These are phyloP conservation scores for Eubasilissa regina DNA, from an alignment of 1,140 invertebrate genomes.

Conservation along the genomic window DNA sequence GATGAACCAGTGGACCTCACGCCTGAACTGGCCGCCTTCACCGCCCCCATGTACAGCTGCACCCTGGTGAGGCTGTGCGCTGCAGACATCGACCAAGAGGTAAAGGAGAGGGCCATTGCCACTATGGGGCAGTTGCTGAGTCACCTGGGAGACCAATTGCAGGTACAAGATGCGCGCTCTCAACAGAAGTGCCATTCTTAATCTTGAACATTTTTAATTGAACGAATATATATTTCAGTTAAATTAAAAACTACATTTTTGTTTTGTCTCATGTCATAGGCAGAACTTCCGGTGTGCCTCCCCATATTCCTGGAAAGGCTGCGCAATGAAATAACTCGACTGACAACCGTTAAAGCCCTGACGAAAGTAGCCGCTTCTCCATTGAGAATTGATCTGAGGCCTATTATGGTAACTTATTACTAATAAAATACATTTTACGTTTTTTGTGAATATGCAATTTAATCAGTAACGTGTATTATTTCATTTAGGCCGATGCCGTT, in stretches of 20 bases:
- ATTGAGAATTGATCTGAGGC: conserved; percentile 87
- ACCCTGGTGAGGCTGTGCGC: conserved; percentile 90
- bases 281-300: conserved; percentile 87
- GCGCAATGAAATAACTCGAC: conserved; percentile 95
- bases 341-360: conserved; percentile 96
- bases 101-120: conserved; percentile 97
- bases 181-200: no score
- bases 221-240: background rate
- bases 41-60: conserved; percentile 87
- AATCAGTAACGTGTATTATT: conserved; percentile 57
- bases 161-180: no score
- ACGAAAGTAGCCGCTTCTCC: conserved; percentile 95
- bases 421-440: background rate
- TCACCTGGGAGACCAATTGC: conserved; percentile 89
- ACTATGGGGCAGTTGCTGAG: conserved; percentile 97
- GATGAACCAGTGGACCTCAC: conserved; percentile 64
- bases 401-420: conserved; percentile 81
- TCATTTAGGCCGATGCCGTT: conserved; percentile 84
- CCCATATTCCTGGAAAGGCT: conserved; percentile 96
- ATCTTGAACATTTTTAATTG: background rate
- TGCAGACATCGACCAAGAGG: conserved; percentile 98
- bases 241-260: background rate
- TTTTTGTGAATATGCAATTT: background rate
- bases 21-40: conserved; percentile 84
- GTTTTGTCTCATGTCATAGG: conserved; percentile 67